Base-by-base conservation (phyloP, 2,113 vertebrate species). In the Casuarius casuarius region DNA sequence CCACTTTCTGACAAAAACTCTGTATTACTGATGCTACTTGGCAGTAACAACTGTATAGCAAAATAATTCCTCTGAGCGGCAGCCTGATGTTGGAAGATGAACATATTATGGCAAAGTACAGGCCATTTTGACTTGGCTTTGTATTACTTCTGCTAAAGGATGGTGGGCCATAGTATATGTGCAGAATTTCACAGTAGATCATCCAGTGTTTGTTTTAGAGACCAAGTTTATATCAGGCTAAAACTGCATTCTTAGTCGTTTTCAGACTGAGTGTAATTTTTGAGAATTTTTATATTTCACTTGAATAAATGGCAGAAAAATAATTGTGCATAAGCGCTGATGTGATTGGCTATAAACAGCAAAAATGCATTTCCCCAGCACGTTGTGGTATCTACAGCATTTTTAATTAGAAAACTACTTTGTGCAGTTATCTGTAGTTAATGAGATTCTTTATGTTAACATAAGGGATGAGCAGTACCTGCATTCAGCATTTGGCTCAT, bases 351-450 rank as follows among this genome's bases (percentile, higher is more conserved):
- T 89, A 14, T 68, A 65, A 81, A 72, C 17, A 68, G 70, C 51
- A 82, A 81, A 75, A 67, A 65, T 65, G 10, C 40, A 25, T 80
- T 73, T 44, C 48, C 42, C 62, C 59, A 63, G 28, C 40, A 16
- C 72, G 21, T 91, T 75, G 40, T 18, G 21, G 14, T 46, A 49
- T n/a, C 31, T 25, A 10, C 28, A 67, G 65, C 68, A 87, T 31
- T 84, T 82, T 72, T 77, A 84, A 89, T 84, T 75, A 77, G 76
- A 91, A 90, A 78, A 91, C 8, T 82, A 21, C 38, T 78, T 66
- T 85, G 44, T 83, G 78, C 9, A 8, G 1, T 93, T 94, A 35
- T 59, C 51, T 84, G 26, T 73, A 84, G 59, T 89, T 89, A 72
- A 40, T 48, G 25, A 70, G 42, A 81, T 61, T 62, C 33, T 84